phyloP scores from a whole-genome alignment of 1,140 invertebrate species.

The Augochlora pura region DNA sequence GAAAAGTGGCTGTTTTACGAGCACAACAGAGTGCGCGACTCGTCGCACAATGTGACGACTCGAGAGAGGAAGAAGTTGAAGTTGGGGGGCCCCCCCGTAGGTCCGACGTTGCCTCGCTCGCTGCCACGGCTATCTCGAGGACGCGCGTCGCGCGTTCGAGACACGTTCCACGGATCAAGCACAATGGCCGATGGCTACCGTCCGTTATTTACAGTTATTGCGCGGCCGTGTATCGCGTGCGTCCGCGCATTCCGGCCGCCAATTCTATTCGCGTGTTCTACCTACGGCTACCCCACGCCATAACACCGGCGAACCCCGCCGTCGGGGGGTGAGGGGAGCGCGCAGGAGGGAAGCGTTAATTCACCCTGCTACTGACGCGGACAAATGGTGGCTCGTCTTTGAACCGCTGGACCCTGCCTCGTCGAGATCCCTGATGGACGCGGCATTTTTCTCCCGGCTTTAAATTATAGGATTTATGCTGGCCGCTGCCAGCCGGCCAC shows the following conservation, averaged over 20 bases:
- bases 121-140: slow-evolving; percentile 28
- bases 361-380: neutral
- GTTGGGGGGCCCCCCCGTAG: neutral
- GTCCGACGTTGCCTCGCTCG: slow-evolving; percentile 9
- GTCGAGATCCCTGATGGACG: neutral
- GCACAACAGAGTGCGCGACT: slow-evolving; percentile 61
- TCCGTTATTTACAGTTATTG: slow-evolving; percentile 69
- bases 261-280: neutral
- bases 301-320: neutral
- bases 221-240: slow-evolving; percentile 39
- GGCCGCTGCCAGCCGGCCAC: too few species aligned
- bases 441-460: neutral
- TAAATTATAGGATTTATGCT: too few species aligned
- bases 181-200: slow-evolving; percentile 60
- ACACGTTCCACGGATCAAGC: slow-evolving; percentile 64
- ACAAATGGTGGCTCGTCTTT: neutral
- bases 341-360: neutral
- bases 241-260: slow-evolving; percentile 16
- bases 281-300: too few species aligned
- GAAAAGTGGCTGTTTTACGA: slow-evolving; percentile 72
- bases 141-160: slow-evolving; percentile 51
- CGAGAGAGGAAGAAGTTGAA: slow-evolving; percentile 49
- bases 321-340: too few species aligned
- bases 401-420: neutral
- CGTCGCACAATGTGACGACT: slow-evolving; percentile 68